These are phyloP conservation scores for Aviceda subcristata DNA, from an alignment of 2,113 vertebrate species.

Conservation along the genomic window DNA sequence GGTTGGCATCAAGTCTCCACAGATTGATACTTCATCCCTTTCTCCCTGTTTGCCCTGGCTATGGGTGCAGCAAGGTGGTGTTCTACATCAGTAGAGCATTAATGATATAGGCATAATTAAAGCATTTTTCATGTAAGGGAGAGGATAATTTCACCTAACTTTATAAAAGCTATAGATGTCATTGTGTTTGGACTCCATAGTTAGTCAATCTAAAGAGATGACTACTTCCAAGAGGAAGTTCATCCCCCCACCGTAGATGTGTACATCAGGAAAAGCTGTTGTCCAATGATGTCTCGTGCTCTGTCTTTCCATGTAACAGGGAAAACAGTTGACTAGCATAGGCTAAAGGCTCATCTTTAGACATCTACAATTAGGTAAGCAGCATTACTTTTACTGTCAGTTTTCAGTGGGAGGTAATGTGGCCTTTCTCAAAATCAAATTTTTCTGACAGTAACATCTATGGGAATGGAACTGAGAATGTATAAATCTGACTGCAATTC, in stretches of 20 bases:
- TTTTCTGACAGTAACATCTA: background rate
- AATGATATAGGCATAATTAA: background rate
- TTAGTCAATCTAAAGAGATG: background rate
- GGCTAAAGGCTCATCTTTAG: background rate
- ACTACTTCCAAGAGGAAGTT: background rate
- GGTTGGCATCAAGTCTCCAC: background rate
- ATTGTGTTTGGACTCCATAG: background rate
- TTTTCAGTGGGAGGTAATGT: background rate
- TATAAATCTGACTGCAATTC: background rate
- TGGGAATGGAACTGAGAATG: background rate
- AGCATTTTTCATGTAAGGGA: background rate
- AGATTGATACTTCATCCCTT: background rate
- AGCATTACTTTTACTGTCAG: background rate
- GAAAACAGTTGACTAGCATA: background rate
- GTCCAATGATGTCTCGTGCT: rapidly evolving
- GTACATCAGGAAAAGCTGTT: background rate
- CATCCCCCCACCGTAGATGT: background rate
- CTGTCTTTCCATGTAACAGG: background rate
- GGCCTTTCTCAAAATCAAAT: background rate
- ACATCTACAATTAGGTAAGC: background rate
- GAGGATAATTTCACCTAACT: background rate
- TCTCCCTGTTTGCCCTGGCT: background rate
- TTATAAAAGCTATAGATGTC: background rate
- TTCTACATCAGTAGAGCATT: background rate
- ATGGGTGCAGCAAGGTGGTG: background rate